These are phyloP conservation scores for Alsophila aescularia DNA, from an alignment of 2,888 invertebrate genomes.

Conservation along the genomic window DNA sequence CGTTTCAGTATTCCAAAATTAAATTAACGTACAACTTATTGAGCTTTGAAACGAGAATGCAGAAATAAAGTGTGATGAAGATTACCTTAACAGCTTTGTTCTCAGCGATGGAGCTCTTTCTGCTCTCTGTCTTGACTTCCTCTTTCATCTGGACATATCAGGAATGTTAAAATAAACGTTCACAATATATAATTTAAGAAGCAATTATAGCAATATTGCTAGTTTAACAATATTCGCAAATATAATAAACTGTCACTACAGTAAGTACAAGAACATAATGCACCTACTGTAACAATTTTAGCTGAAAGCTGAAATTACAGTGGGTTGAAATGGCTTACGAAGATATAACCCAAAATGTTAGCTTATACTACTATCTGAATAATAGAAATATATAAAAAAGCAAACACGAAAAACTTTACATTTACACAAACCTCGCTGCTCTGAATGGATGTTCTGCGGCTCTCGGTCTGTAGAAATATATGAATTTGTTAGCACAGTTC, in stretches of 20 bases:
- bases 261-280: too few relatives aligned
- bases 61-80: neutral
- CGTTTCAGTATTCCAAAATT: too few relatives aligned
- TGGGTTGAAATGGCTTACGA: too few relatives aligned
- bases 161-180: neutral
- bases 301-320: too few relatives aligned
- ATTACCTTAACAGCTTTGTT: constrained; percentile 73
- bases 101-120: constrained; percentile 73
- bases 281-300: too few relatives aligned
- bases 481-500: constrained; percentile 49
- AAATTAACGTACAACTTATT: too few relatives aligned
- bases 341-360: neutral
- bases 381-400: neutral
- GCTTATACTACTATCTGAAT: neutral
- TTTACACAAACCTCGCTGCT: constrained; percentile 63
- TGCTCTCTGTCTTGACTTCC: constrained; percentile 47
- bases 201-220: neutral
- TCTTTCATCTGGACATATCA: constrained; percentile 18
- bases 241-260: too few relatives aligned
- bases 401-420: neutral
- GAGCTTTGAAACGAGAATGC: too few relatives aligned
- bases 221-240: neutral
- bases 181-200: neutral
- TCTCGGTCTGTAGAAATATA: constrained; percentile 63
- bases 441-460: constrained; percentile 71